Conservation (phyloP, 1,140 invertebrate species). For the Neocloeon triangulifer region DNA sequence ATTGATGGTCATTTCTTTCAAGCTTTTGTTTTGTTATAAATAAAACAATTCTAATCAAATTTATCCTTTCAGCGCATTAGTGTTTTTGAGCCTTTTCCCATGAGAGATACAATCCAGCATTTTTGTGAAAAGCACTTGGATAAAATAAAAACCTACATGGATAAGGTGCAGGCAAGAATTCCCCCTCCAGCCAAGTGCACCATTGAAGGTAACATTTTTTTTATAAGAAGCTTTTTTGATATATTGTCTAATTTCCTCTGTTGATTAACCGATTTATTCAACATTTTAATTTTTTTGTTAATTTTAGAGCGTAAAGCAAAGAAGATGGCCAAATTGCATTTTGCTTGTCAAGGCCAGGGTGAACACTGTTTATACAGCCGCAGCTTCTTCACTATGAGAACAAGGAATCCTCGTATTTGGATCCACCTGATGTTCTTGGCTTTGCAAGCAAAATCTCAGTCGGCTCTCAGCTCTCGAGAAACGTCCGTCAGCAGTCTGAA, state of each 20-base stretch:
- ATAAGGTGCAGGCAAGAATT: slow-evolving; percentile 56
- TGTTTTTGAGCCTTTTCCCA: slow-evolving; percentile 67
- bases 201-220: slow-evolving; percentile 46
- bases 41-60: too few relatives aligned
- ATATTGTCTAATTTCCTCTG: neutral
- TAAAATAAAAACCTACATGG: slow-evolving; percentile 78
- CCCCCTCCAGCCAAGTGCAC: slow-evolving; percentile 79
- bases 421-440: slow-evolving; percentile 90
- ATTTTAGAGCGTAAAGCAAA: slow-evolving; percentile 50
- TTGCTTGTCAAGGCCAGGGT: slow-evolving; percentile 65
- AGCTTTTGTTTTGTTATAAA: too few relatives aligned
- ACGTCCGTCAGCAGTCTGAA: slow-evolving; percentile 61
- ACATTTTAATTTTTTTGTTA: too few relatives aligned
- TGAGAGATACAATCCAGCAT: slow-evolving; percentile 75
- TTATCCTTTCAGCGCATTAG: slow-evolving; percentile 38
- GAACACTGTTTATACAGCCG: slow-evolving; percentile 75
- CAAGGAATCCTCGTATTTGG: slow-evolving; percentile 69
- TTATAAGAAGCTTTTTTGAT: too few relatives aligned
- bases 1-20: too few relatives aligned
- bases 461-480: slow-evolving; percentile 63
- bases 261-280: slow-evolving; percentile 4
- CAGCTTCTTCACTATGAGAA: slow-evolving; percentile 66
- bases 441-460: slow-evolving; percentile 55
- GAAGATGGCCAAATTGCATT: slow-evolving; percentile 69
- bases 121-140: slow-evolving; percentile 85